A percentile compares a stretch with the other conserved stretches of the same genome.
Evolutionary conservation across 2,888 invertebrate genomes (phyloP).

Genomic region (Amorpha juglandis): DNA sequence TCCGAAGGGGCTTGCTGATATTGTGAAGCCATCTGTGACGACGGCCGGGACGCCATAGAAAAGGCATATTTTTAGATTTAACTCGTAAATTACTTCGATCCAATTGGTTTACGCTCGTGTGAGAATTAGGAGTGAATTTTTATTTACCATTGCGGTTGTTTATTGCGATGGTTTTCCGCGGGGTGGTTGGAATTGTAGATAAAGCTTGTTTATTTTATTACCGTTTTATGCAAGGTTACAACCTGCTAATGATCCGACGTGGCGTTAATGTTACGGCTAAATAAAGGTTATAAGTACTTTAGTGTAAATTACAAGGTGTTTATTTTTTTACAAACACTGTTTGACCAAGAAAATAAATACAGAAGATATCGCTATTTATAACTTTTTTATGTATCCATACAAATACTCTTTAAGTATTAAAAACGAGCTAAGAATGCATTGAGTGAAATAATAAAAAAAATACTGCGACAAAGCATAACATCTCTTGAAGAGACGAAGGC

Average conservation of each 20-base stretch:
- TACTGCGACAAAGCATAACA: not conserved
- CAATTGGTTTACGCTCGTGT: slow-evolving; percentile 82
- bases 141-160: slow-evolving; percentile 75
- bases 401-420: not conserved
- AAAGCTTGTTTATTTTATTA: slow-evolving; percentile 29
- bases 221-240: slow-evolving; percentile 20
- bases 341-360: too few relatives aligned
- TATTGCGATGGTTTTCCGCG: slow-evolving; percentile 46
- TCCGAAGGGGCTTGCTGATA: slow-evolving; percentile 69
- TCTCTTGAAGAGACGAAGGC: slow-evolving; percentile 12
- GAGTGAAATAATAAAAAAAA: not conserved
- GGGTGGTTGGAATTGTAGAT: slow-evolving; percentile 30
- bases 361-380: not conserved
- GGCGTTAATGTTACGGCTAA: not conserved
- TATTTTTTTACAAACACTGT: too few relatives aligned
- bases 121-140: slow-evolving; percentile 74
- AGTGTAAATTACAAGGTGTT: not conserved
- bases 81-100: slow-evolving; percentile 81
- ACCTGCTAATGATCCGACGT: slow-evolving; percentile 10
- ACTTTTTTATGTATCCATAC: not conserved
- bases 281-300: not conserved
- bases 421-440: not conserved
- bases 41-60: slow-evolving; percentile 70
- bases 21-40: slow-evolving; percentile 83
- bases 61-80: slow-evolving; percentile 84